phyloP scores from a whole-genome alignment of 2,113 vertebrate genomes.

The Paramormyrops kingsleyae region DNA sequence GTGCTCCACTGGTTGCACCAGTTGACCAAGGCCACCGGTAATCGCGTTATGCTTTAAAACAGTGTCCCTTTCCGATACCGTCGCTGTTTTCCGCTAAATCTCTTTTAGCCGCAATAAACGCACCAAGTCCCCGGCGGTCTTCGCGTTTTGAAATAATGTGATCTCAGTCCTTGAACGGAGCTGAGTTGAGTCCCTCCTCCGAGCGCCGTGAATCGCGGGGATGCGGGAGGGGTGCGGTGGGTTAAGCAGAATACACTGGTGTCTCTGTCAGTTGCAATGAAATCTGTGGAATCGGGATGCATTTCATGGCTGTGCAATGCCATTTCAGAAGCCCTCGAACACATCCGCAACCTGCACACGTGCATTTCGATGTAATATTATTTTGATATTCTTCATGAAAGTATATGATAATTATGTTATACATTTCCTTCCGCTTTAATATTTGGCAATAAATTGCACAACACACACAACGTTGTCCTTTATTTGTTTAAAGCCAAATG shows the following conservation, averaged over 20 bases:
- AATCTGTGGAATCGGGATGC: not conserved
- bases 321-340: not conserved
- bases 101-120: no score
- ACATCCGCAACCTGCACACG: not conserved
- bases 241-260: not conserved
- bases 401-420: not conserved
- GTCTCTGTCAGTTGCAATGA: not conserved
- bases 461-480: not conserved
- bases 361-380: not conserved
- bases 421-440: not conserved
- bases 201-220: not conserved
- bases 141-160: not conserved
- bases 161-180: not conserved
- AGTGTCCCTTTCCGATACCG: not conserved
- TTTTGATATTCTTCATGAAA: not conserved
- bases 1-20: not conserved
- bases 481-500: not conserved
- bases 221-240: conserved; percentile 5
- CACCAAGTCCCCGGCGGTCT: not conserved
- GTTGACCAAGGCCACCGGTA: not conserved
- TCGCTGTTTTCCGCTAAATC: not conserved
- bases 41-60: not conserved
- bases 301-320: not conserved
- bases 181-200: conserved; percentile 5
- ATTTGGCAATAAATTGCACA: not conserved